A percentile compares a stretch with the other conserved stretches of the same genome.
phyloP scores from a whole-genome alignment of 2,888 invertebrate species.

The Dorcus parallelipipedus region DNA sequence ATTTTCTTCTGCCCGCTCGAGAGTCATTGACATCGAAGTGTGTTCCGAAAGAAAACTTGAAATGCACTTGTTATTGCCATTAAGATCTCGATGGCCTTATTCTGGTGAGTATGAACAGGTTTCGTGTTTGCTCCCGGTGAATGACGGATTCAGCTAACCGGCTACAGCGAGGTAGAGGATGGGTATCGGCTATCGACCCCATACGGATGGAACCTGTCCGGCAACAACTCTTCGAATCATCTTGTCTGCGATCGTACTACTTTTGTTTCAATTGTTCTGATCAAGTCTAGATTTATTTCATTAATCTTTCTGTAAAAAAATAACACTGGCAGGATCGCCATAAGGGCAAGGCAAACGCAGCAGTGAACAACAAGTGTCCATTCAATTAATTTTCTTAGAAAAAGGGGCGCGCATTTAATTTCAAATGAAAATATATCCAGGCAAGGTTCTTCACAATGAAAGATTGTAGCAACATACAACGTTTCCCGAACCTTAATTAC shows the following conservation, averaged over 20 bases:
- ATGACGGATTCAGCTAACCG: conserved; percentile 7
- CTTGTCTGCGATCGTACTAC: conserved; percentile 11
- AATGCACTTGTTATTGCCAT: conserved; percentile 13
- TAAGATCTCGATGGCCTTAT: conserved; percentile 9
- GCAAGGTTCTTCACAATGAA: too few relatives aligned
- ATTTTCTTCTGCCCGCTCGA: background rate
- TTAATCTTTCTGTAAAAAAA: background rate
- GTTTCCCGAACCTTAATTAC: too few relatives aligned
- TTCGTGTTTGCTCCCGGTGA: conserved; percentile 6
- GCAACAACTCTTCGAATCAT: conserved; percentile 16
- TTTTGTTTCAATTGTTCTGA: conserved; percentile 1
- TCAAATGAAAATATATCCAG: too few relatives aligned
- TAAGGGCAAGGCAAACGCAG: too few relatives aligned
- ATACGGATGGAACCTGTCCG: conserved; percentile 12
- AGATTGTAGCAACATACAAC: too few relatives aligned
- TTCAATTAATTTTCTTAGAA: too few relatives aligned
- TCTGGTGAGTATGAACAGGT: conserved; percentile 5
- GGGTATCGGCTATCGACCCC: conserved; percentile 11
- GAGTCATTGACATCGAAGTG: too few relatives aligned
- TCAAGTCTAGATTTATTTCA: background rate
- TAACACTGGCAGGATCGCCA: background rate
- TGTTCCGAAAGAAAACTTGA: background rate
- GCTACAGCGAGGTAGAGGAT: background rate
- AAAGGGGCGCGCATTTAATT: too few relatives aligned
- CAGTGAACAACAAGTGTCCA: too few relatives aligned